Evolutionary conservation across 2,113 vertebrate species (phyloP).

Genomic region (Cavia porcellus): DNA sequence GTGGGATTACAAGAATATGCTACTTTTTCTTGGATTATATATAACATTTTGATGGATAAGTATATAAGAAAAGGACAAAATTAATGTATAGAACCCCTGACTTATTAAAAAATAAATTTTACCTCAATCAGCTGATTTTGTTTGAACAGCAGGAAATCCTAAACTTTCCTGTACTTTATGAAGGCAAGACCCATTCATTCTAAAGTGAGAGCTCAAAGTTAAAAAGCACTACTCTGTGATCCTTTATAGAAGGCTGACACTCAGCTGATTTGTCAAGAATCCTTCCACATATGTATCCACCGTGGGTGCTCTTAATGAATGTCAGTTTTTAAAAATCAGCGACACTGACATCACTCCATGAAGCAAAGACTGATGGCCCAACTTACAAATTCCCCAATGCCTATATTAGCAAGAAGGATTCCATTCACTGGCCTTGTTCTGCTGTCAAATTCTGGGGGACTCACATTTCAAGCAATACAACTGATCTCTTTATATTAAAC

Average conservation of each 20-base stretch:
- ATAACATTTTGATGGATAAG: neutral
- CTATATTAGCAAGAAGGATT: constrained; percentile 73
- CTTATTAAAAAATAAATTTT: neutral
- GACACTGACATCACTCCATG: constrained; percentile 65
- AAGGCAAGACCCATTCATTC: constrained; percentile 63
- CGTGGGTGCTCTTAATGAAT: constrained; percentile 77
- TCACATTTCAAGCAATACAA: constrained; percentile 78
- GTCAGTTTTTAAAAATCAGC: constrained; percentile 80
- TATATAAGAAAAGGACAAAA: neutral
- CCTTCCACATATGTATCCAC: constrained; percentile 67
- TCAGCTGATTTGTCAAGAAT: constrained; percentile 82
- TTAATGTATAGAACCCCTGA: neutral
- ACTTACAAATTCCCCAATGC: constrained; percentile 77
- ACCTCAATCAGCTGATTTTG: constrained; percentile 5
- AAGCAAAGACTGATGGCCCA: constrained; percentile 78
- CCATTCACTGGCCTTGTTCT: constrained; percentile 78
- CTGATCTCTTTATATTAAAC: constrained; percentile 84
- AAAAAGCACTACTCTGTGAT: constrained; percentile 57
- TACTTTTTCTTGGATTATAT: neutral
- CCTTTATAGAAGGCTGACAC: constrained; percentile 71
- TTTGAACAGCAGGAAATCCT: neutral
- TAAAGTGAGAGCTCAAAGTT: constrained; percentile 69
- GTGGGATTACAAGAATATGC: neutral
- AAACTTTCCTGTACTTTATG: constrained; percentile 50
- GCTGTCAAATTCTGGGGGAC: constrained; percentile 80